Evolutionary conservation across 2,797 vertebrate species (phyloP).

Genomic region (Gephyroberyx darwinii): DNA sequence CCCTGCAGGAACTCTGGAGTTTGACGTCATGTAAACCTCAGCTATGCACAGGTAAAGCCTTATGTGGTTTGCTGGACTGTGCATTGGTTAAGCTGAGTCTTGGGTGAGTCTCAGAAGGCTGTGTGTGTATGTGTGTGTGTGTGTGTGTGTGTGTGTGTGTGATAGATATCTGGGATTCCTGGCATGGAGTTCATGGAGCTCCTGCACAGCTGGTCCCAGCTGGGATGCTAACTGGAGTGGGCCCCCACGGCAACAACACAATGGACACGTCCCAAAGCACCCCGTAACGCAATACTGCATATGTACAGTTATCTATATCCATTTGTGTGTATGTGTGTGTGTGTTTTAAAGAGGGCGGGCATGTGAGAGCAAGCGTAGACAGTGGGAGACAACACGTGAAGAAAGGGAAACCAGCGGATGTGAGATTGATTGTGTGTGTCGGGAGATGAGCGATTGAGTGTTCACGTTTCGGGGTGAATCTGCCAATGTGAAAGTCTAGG

Average conservation of each 20-base stretch:
- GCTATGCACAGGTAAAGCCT: slow-evolving; percentile 7
- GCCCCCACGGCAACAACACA: slow-evolving; percentile 5
- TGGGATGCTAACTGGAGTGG: not conserved
- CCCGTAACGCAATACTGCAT: slow-evolving; percentile 41
- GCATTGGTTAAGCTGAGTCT: not conserved
- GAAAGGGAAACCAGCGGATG: too few species aligned
- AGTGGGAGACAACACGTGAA: not conserved
- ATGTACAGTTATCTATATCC: slow-evolving; percentile 18
- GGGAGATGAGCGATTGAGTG: not conserved
- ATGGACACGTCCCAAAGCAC: slow-evolving; percentile 8
- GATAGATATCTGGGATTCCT: slow-evolving; percentile 59
- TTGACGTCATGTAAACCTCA: not conserved
- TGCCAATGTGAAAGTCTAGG: slow-evolving; percentile 25
- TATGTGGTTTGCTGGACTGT: not conserved
- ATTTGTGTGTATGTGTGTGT: slow-evolving; percentile 2
- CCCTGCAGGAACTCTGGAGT: not conserved
- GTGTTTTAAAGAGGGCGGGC: not conserved
- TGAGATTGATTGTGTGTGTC: not conserved
- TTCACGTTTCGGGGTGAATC: slow-evolving; percentile 35
- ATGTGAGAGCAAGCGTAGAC: slow-evolving; percentile 2
- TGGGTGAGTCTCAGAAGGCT: not conserved
- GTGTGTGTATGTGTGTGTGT: not conserved
- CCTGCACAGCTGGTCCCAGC: slow-evolving; percentile 54
- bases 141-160: slow-evolving; percentile 13
- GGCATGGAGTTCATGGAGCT: slow-evolving; percentile 53